Evolutionary conservation across 2,797 vertebrate genomes (phyloP).

Genomic region (Eurystomus glaucurus): DNA sequence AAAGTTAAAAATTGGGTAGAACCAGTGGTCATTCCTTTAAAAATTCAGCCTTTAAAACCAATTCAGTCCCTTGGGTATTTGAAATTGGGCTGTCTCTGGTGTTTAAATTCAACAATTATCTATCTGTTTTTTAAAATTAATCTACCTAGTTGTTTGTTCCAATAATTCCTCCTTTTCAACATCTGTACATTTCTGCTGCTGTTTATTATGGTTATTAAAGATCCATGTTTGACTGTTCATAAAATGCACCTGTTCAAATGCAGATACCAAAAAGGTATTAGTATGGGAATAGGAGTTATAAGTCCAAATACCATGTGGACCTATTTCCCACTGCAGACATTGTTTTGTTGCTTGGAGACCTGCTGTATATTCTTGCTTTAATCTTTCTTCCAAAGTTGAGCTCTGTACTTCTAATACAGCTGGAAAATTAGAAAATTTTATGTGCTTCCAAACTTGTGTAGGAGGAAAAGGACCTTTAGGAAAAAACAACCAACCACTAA

Average conservation of each 20-base stretch:
- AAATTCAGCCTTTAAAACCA: background rate
- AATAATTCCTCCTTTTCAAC: background rate
- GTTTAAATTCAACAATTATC: background rate
- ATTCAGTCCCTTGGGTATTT: background rate
- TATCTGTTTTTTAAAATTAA: background rate
- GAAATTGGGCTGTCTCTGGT: background rate
- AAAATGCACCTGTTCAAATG: background rate
- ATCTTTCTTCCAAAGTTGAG: background rate
- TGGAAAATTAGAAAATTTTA: conserved; percentile 20
- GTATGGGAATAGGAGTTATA: background rate
- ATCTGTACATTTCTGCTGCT: background rate
- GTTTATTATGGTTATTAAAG: background rate
- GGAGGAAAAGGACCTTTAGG: conserved; percentile 11
- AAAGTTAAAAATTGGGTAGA: background rate
- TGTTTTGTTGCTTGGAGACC: conserved; percentile 41
- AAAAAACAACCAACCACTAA: background rate
- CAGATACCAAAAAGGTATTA: background rate
- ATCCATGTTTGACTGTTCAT: background rate
- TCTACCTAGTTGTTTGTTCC: background rate
- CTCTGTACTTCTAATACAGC: conserved; percentile 12
- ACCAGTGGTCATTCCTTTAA: background rate
- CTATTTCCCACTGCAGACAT: background rate
- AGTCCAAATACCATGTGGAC: background rate
- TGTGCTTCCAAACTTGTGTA: conserved; percentile 57
- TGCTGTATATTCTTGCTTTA: conserved; percentile 17